Percentiles rank a stretch among this genome's conserved stretches.
Conservation (phyloP, 2,113 vertebrate genomes). For the Phoxinus phoxinus region DNA sequence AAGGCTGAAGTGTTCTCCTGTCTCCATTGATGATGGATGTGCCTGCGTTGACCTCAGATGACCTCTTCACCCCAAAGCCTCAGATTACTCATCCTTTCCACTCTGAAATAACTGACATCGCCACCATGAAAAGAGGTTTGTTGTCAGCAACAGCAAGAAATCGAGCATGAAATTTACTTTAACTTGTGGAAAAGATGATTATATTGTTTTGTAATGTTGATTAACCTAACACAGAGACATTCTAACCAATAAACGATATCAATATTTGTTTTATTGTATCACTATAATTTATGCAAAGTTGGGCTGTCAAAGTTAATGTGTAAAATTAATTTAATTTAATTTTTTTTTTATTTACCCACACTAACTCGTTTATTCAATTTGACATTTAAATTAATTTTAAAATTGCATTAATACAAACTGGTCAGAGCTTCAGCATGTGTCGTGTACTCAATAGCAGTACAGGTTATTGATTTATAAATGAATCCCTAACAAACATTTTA, state of each 20-base stretch:
- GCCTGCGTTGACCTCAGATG: conserved; percentile 59
- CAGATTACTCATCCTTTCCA: conserved; percentile 54
- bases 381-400: too few relatives aligned
- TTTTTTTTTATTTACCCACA: neutral
- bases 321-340: neutral
- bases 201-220: neutral
- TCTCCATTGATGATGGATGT: conserved; percentile 68
- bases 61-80: conserved; percentile 56
- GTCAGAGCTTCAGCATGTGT: neutral
- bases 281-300: neutral
- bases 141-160: neutral
- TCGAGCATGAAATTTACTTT: neutral
- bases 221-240: neutral
- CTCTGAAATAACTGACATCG: conserved; percentile 61
- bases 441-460: neutral
- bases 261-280: neutral
- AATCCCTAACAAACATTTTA: neutral
- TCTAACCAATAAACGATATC: neutral
- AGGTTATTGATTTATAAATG: neutral
- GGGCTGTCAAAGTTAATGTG: neutral
- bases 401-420: neutral
- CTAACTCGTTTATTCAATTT: neutral
- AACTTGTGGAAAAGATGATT: neutral
- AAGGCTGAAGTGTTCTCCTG: conserved; percentile 60
- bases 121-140: conserved; percentile 27